These are phyloP conservation scores for Pagrus major DNA, from an alignment of 2,113 vertebrate species.

Conservation along the genomic window DNA sequence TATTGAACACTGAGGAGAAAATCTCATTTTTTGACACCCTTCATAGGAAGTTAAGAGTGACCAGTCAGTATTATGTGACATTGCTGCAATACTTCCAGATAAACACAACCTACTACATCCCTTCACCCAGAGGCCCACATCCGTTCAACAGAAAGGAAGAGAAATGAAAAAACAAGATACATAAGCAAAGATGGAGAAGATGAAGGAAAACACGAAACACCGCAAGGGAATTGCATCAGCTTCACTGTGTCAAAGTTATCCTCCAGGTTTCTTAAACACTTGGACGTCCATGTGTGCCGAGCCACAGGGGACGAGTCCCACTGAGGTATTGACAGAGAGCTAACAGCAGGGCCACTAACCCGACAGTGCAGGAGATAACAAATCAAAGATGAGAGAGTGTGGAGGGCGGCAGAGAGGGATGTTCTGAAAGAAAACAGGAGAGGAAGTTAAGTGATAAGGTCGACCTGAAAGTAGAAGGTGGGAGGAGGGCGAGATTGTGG, in stretches of 20 bases:
- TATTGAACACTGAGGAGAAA: neutral
- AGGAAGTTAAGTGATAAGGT: neutral
- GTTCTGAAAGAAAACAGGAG: slow-evolving; percentile 14
- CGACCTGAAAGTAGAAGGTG: neutral
- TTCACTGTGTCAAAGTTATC: slow-evolving; percentile 1
- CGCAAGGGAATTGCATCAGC: neutral
- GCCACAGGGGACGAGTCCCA: neutral
- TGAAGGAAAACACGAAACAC: neutral
- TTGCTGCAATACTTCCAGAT: slow-evolving; percentile 12
- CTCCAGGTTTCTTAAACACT: slow-evolving; percentile 8
- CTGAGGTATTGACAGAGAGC: slow-evolving; percentile 19
- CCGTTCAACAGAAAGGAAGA: neutral
- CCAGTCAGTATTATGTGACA: neutral
- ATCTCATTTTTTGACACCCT: neutral
- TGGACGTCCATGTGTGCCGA: slow-evolving; percentile 14
- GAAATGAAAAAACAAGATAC: neutral
- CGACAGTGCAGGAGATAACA: slow-evolving; percentile 1
- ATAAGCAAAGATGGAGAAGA: neutral
- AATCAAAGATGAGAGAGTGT: slow-evolving; percentile 12
- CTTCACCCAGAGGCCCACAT: neutral
- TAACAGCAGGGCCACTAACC: slow-evolving; percentile 19
- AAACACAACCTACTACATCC: neutral
- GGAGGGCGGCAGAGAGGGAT: neutral
- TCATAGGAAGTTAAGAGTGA: neutral
- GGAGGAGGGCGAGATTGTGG: neutral